Conservation (phyloP, 2,113 vertebrate species). For the Clupea harengus region DNA sequence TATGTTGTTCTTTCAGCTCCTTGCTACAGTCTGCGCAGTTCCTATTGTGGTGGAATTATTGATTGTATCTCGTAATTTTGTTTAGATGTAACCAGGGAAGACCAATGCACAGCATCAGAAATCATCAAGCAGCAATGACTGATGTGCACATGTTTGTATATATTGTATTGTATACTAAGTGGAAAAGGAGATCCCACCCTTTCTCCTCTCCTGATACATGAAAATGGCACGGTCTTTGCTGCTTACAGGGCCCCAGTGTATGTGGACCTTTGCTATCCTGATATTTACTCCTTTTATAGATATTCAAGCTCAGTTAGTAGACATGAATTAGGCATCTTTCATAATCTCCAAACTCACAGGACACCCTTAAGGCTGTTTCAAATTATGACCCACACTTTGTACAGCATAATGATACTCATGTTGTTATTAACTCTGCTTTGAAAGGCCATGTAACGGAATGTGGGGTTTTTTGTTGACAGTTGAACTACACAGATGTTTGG, state of each 20-base stretch:
- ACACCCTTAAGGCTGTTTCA: background rate
- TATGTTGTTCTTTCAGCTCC: background rate
- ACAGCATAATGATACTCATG: background rate
- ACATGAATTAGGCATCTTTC: conserved; percentile 18
- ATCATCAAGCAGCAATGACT: background rate
- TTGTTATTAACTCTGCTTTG: conserved; percentile 14
- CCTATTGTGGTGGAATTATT: conserved; percentile 7
- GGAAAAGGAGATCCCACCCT: background rate
- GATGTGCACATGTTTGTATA: conserved; percentile 26
- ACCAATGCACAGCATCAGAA: conserved; percentile 7
- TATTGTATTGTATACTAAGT: background rate
- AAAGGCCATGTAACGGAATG: background rate
- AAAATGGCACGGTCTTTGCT: conserved; percentile 37
- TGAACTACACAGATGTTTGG: background rate
- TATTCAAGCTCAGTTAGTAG: conserved; percentile 24
- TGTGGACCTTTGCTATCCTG: conserved; percentile 23
- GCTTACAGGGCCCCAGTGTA: conserved; percentile 32
- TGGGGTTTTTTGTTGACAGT: conserved; percentile 1
- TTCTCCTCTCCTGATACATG: background rate
- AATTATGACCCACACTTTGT: background rate
- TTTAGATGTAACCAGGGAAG: conserved; percentile 32
- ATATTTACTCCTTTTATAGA: conserved; percentile 35
- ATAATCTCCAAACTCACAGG: background rate
- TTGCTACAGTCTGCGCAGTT: background rate
- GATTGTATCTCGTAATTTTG: conserved; percentile 35